phyloP scores from a whole-genome alignment of 2,888 invertebrate genomes.

The Heteromurus nitidus region DNA sequence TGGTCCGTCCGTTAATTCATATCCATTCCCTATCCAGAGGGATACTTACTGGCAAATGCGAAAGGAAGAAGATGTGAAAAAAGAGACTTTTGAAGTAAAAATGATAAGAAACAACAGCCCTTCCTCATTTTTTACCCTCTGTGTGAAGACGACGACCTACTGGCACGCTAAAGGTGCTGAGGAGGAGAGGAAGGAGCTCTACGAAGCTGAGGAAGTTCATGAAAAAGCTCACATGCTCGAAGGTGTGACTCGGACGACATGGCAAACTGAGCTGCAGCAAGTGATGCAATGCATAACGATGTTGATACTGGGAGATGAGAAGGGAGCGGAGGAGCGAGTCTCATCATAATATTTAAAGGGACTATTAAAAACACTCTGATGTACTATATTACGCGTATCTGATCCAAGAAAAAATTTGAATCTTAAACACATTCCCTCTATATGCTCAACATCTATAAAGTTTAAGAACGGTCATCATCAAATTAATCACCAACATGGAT shows the following conservation, averaged over 20 bases:
- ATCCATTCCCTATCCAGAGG: neutral
- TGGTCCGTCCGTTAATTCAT: conserved; percentile 10
- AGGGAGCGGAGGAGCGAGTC: too few relatives aligned
- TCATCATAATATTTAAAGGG: too few relatives aligned
- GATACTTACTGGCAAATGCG: neutral
- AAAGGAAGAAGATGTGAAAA: neutral
- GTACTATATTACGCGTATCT: neutral
- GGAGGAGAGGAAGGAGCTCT: neutral
- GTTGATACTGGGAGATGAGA: neutral
- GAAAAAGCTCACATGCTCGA: neutral
- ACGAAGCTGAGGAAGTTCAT: too few relatives aligned
- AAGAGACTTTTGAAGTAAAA: neutral
- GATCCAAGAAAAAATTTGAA: neutral
- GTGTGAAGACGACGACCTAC: neutral
- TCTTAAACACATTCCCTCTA: neutral
- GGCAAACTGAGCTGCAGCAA: neutral
- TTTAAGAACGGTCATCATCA: neutral
- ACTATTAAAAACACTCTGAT: conserved; percentile 6
- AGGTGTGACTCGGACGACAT: conserved; percentile 14
- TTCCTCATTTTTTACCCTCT: too few relatives aligned
- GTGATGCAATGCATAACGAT: neutral
- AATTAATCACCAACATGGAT: neutral
- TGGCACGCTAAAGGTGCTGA: conserved; percentile 1
- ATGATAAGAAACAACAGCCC: conserved; percentile 8
- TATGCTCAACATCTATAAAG: neutral